phyloP scores from a whole-genome alignment of 2,797 vertebrate genomes.

The Todus mexicanus region DNA sequence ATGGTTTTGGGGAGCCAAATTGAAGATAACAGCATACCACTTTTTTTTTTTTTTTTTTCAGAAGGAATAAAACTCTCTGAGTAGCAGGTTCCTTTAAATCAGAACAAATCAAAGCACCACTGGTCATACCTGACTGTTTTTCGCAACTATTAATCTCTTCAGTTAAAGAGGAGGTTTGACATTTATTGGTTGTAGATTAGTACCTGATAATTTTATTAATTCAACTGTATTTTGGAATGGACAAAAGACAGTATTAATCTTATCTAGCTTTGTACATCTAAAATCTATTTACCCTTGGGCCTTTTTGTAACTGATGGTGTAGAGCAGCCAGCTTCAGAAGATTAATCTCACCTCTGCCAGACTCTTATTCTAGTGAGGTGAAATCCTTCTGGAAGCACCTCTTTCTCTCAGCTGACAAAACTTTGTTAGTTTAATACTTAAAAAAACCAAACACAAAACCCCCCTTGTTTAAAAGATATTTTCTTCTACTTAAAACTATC shows the following conservation, averaged over 20 bases:
- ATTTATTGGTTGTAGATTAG: neutral
- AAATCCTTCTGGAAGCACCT: neutral
- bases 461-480: neutral
- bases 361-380: neutral
- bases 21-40: neutral
- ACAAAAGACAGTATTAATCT: neutral
- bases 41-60: neutral
- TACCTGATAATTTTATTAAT: neutral
- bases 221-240: neutral
- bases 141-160: neutral
- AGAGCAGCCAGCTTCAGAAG: neutral
- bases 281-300: neutral
- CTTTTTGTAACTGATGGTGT: neutral
- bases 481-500: neutral
- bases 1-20: neutral
- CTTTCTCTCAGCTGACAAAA: neutral
- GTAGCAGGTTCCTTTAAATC: neutral
- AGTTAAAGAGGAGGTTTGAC: neutral
- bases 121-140: neutral
- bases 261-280: neutral
- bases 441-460: neutral
- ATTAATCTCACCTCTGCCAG: neutral
- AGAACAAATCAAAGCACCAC: neutral
- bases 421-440: neutral
- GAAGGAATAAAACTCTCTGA: neutral